A percentile compares a stretch with the other conserved stretches of the same genome.
phyloP scores from a whole-genome alignment of 2,888 invertebrate species.

The Yponomeuta plumbellus region DNA sequence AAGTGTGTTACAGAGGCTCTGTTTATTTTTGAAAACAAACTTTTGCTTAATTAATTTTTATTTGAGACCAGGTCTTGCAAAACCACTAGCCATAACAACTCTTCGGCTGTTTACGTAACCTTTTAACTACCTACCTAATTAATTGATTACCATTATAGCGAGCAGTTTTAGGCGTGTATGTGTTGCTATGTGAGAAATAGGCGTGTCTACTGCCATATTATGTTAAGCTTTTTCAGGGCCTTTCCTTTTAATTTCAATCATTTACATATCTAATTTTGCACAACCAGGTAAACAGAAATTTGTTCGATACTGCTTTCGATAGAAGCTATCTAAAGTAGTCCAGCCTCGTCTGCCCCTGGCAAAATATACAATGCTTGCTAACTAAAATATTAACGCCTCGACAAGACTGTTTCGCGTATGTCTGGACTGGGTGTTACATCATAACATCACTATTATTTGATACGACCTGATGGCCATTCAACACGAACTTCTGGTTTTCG shows the following conservation, averaged over 20 bases:
- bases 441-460: background rate
- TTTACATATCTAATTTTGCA: background rate
- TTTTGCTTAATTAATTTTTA: background rate
- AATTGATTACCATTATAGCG: background rate
- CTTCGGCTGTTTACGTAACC: background rate
- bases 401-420: background rate
- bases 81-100: background rate
- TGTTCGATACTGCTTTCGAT: too few relatives aligned
- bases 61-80: background rate
- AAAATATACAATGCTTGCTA: background rate
- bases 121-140: background rate
- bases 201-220: background rate
- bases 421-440: background rate
- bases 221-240: background rate
- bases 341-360: too few relatives aligned
- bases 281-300: too few relatives aligned
- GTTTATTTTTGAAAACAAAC: background rate
- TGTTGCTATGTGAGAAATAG: background rate
- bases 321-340: too few relatives aligned
- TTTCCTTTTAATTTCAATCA: background rate
- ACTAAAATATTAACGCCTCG: background rate
- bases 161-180: background rate
- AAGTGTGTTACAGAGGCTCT: background rate
- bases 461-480: background rate
- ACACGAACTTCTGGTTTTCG: background rate